Evolutionary conservation across 1,140 invertebrate genomes (phyloP).

Genomic region (Zophobas atratus): DNA sequence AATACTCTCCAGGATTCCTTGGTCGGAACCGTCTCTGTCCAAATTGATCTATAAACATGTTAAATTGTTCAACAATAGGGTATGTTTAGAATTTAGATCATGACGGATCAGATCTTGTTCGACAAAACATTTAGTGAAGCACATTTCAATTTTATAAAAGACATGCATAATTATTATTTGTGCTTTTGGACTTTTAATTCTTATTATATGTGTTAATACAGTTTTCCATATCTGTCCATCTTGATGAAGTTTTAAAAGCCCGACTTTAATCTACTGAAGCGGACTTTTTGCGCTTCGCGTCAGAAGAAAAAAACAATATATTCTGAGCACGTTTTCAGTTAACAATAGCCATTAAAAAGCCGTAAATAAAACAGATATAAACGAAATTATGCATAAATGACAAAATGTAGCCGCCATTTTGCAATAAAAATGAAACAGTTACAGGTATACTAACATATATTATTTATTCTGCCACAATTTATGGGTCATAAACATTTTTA

Average conservation of each 20-base stretch:
- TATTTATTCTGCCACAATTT: constrained; percentile 57
- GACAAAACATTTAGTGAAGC: too few species aligned
- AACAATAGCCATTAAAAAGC: constrained; percentile 53
- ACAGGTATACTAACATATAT: constrained; percentile 56
- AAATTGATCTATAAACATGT: too few species aligned
- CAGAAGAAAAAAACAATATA: constrained; percentile 36
- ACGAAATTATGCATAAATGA: constrained; percentile 55
- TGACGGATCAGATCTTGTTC: too few species aligned
- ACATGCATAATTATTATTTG: too few species aligned
- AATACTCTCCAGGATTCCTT: too few species aligned
- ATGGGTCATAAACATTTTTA: constrained; percentile 57
- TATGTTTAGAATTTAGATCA: too few species aligned
- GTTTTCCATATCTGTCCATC: too few species aligned
- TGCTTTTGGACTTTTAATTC: too few species aligned
- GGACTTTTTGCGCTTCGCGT: constrained; percentile 20
- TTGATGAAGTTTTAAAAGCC: neutral
- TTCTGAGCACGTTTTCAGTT: constrained; percentile 53
- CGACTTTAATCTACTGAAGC: constrained; percentile 15
- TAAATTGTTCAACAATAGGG: too few species aligned
- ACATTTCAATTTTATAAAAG: too few species aligned
- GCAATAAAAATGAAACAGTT: constrained; percentile 58
- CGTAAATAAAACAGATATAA: constrained; percentile 54
- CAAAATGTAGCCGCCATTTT: constrained; percentile 57
- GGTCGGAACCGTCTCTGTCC: too few species aligned
- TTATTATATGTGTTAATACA: too few species aligned